These are phyloP conservation scores for Tridacna crocea DNA, from an alignment of 2,888 invertebrate species.

Conservation along the genomic window DNA sequence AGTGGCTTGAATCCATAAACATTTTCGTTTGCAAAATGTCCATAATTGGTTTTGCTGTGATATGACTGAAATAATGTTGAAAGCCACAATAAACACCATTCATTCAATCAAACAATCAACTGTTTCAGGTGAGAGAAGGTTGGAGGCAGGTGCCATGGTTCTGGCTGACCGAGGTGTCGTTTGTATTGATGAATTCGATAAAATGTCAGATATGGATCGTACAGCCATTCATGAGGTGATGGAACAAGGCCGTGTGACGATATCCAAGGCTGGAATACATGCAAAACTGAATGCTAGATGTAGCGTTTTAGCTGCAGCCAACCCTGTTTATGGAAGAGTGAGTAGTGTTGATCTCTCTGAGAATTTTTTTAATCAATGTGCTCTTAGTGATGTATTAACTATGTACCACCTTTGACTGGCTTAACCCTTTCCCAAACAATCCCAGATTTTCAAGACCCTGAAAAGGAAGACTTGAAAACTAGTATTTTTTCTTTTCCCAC, in stretches of 20 bases:
- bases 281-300: slow-evolving; percentile 98
- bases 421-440: too few species aligned
- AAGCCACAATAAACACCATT: too few species aligned
- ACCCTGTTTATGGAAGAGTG: slow-evolving; percentile 98
- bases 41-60: too few species aligned
- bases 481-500: too few species aligned
- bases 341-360: slow-evolving; percentile 65
- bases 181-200: slow-evolving; percentile 98
- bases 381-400: too few species aligned
- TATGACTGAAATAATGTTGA: too few species aligned
- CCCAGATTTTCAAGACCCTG: too few species aligned
- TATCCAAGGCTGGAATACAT: slow-evolving; percentile 99
- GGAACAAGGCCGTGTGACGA: slow-evolving; percentile 98
- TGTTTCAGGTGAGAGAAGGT: slow-evolving; percentile 86
- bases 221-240: slow-evolving; percentile 99
- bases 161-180: slow-evolving; percentile 98
- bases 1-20: too few species aligned
- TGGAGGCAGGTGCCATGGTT: slow-evolving; percentile 99
- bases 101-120: background rate
- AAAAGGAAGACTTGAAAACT: too few species aligned
- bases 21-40: too few species aligned
- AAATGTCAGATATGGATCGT: slow-evolving; percentile 99
- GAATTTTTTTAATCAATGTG: too few species aligned
- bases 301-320: slow-evolving; percentile 99
- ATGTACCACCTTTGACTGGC: too few species aligned